A percentile compares a stretch with the other conserved stretches of the same genome.
Evolutionary conservation across 2,888 invertebrate genomes (phyloP).

Genomic region (Eupithecia dodoneata): DNA sequence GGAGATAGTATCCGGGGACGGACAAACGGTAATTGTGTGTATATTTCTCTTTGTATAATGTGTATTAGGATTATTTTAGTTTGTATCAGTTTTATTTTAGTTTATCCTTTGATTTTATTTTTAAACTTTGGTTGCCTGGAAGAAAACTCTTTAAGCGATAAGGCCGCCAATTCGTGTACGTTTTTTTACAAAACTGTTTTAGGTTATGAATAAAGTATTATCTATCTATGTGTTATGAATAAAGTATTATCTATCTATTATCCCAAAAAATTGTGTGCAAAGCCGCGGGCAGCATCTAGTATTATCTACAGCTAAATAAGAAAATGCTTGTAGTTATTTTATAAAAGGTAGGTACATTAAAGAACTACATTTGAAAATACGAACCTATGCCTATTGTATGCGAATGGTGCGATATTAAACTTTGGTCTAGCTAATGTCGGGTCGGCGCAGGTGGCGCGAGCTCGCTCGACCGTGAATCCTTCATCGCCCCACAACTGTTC

Average conservation of each 20-base stretch:
- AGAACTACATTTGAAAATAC: background rate
- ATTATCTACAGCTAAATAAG: background rate
- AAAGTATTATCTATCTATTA: background rate
- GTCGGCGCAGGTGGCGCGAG: conserved; percentile 71
- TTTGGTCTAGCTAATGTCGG: conserved; percentile 47
- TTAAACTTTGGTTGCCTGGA: no score
- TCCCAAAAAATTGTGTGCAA: background rate
- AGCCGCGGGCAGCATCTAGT: background rate
- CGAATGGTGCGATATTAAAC: conserved; percentile 53
- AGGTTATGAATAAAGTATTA: no score
- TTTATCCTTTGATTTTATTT: no score
- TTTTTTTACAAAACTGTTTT: no score
- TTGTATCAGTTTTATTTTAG: no score
- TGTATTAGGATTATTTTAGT: no score
- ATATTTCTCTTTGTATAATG: no score
- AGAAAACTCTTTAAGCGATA: no score
- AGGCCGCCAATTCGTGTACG: no score
- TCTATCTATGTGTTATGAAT: background rate
- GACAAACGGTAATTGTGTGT: no score
- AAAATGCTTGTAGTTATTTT: background rate
- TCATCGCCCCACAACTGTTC: conserved; percentile 71
- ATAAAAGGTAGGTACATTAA: no score
- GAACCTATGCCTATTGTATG: background rate
- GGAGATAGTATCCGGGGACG: background rate
- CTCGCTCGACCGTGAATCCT: conserved; percentile 80